These are phyloP conservation scores for Tachystola acroxantha DNA, from an alignment of 2,888 invertebrate genomes.

Conservation along the genomic window DNA sequence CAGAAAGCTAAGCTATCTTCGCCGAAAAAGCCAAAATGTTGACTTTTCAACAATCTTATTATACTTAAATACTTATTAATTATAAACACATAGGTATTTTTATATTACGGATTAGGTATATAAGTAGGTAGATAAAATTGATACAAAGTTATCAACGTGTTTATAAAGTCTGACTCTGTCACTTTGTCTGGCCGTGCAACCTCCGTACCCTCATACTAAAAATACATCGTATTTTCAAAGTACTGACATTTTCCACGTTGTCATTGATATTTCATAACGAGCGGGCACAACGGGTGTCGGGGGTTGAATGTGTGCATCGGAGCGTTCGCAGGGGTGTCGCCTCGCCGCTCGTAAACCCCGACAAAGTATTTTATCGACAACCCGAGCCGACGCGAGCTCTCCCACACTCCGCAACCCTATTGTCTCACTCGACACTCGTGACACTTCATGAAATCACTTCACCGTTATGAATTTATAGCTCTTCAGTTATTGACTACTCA, in stretches of 20 bases:
- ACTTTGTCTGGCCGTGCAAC: no score
- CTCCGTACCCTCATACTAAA: no score
- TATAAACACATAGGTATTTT: no score
- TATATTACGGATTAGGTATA: no score
- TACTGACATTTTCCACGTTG: constrained; percentile 19
- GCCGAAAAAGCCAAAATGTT: no score
- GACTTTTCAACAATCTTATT: no score
- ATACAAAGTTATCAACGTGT: neutral
- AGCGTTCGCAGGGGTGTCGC: constrained; percentile 48
- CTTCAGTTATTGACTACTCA: constrained; percentile 24
- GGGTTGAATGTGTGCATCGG: constrained; percentile 33
- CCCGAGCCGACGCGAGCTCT: constrained; percentile 25
- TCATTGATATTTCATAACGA: constrained; percentile 63
- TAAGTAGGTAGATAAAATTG: no score
- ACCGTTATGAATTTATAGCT: constrained; percentile 50
- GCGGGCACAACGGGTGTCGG: constrained; percentile 52
- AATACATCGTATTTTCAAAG: neutral
- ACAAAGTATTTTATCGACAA: constrained; percentile 69
- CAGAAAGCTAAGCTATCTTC: no score
- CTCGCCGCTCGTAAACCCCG: constrained; percentile 55
- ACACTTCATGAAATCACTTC: constrained; percentile 66
- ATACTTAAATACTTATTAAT: neutral
- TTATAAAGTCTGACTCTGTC: no score
- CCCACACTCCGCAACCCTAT: constrained; percentile 53
- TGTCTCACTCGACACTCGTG: constrained; percentile 57